A percentile compares a stretch with the other conserved stretches of the same genome.
These are phyloP conservation scores for Drosophila rufa DNA, from an alignment of 1,140 invertebrate species.

Conservation along the genomic window DNA sequence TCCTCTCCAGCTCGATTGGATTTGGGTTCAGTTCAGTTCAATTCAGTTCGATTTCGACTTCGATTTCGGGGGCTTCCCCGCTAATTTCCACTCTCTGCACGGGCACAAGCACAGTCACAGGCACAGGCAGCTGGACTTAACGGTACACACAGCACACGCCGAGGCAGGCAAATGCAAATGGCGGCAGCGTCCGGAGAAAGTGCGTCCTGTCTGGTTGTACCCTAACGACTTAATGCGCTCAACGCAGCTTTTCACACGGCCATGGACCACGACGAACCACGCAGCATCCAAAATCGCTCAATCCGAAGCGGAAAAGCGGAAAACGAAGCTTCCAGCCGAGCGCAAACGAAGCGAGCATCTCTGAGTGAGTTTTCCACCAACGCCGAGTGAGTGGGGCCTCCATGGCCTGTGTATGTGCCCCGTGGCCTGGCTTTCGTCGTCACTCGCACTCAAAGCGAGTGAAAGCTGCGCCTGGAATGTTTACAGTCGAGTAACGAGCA, in stretches of 20 bases:
- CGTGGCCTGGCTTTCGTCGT: background rate
- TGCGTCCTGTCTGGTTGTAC: constrained; percentile 84
- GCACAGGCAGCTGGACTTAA: constrained; percentile 69
- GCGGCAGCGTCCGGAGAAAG: constrained; percentile 67
- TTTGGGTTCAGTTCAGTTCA: constrained; percentile 18
- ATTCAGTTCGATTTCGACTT: constrained; percentile 10
- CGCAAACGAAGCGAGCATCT: constrained; percentile 13
- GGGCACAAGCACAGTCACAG: constrained; percentile 7
- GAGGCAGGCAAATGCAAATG: constrained; percentile 59
- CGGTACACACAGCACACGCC: constrained; percentile 75
- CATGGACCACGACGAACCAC: constrained; percentile 76
- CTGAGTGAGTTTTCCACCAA: constrained; percentile 14
- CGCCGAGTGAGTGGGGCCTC: background rate
- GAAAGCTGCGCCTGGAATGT: constrained; percentile 76
- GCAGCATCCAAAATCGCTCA: constrained; percentile 42
- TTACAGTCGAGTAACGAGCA: constrained; percentile 69
- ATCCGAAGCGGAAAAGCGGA: constrained; percentile 35
- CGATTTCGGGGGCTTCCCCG: constrained; percentile 27
- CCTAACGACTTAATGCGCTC: constrained; percentile 84
- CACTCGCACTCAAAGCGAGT: constrained; percentile 49
- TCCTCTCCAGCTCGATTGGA: constrained; percentile 16
- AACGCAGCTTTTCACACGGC: constrained; percentile 82
- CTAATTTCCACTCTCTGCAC: constrained; percentile 40
- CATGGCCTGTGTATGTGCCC: constrained; percentile 33
- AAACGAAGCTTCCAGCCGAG: constrained; percentile 50